Percentiles rank a stretch among this genome's conserved stretches.
These are phyloP conservation scores for Catharus ustulatus DNA, from an alignment of 2,797 vertebrate genomes.

Conservation along the genomic window DNA sequence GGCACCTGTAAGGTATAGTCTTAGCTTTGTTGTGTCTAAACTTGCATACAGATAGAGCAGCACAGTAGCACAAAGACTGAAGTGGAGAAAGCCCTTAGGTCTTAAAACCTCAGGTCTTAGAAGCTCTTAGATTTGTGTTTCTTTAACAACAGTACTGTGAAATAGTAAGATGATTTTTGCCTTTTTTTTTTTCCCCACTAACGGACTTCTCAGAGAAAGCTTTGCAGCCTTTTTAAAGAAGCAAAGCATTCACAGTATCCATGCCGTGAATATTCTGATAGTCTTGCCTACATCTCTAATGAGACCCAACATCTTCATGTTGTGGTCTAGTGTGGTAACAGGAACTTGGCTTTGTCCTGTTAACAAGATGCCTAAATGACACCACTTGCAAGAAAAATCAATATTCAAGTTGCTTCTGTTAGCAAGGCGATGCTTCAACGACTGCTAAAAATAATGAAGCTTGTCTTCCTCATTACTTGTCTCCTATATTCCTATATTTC, in stretches of 20 bases:
- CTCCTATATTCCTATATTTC: neutral
- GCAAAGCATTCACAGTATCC: no score
- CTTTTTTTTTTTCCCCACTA: no score
- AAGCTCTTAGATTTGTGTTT: neutral
- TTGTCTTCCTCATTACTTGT: neutral
- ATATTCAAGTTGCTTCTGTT: neutral
- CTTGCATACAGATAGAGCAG: neutral
- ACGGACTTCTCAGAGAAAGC: neutral
- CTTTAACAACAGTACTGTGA: neutral
- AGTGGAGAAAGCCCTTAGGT: neutral
- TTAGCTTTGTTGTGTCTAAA: neutral
- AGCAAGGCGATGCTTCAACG: neutral
- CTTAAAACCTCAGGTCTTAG: neutral
- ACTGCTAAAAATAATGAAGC: neutral
- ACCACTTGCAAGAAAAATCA: neutral
- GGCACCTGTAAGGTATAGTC: neutral
- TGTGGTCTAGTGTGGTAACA: neutral
- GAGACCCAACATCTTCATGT: neutral
- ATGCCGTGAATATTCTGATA: neutral
- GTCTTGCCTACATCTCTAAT: neutral
- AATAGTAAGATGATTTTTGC: neutral
- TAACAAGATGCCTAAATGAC: neutral
- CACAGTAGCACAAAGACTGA: neutral
- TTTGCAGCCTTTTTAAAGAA: neutral
- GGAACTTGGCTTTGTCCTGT: neutral